Conservation (phyloP, 2,888 invertebrate species). For the Idaea aversata region DNA sequence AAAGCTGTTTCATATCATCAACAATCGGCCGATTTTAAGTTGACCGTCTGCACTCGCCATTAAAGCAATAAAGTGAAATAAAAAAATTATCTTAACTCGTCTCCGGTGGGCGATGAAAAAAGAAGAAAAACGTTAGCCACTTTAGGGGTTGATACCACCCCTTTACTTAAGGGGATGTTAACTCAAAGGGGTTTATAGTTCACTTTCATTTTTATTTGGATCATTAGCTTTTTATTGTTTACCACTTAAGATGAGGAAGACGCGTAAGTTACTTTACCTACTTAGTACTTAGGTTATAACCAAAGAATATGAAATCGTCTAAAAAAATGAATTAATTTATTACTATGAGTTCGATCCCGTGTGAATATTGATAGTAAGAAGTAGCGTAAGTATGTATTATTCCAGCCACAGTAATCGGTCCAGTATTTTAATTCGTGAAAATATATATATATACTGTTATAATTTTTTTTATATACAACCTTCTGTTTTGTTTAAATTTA, state of each 20-base stretch:
- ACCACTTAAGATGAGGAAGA: not conserved
- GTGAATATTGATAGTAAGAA: too few relatives aligned
- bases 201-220: conserved; percentile 17
- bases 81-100: conserved; percentile 57
- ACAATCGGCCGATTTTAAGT: not conserved
- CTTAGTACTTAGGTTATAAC: too few relatives aligned
- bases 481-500: too few relatives aligned
- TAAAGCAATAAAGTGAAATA: conserved; percentile 69
- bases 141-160: conserved; percentile 24
- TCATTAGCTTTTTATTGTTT: conserved; percentile 3
- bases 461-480: too few relatives aligned
- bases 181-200: conserved; percentile 20
- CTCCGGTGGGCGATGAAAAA: conserved; percentile 52
- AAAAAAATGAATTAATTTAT: too few relatives aligned
- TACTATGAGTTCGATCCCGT: too few relatives aligned
- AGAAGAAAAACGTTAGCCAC: conserved; percentile 30
- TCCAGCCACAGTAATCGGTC: too few relatives aligned
- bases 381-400: too few relatives aligned
- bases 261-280: too few relatives aligned
- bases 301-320: too few relatives aligned
- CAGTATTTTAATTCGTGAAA: too few relatives aligned
- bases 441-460: too few relatives aligned
- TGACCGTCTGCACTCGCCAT: not conserved
- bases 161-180: conserved; percentile 18
- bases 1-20: not conserved